These are phyloP conservation scores for Heliornis fulica DNA, from an alignment of 2,113 vertebrate genomes.

Conservation along the genomic window DNA sequence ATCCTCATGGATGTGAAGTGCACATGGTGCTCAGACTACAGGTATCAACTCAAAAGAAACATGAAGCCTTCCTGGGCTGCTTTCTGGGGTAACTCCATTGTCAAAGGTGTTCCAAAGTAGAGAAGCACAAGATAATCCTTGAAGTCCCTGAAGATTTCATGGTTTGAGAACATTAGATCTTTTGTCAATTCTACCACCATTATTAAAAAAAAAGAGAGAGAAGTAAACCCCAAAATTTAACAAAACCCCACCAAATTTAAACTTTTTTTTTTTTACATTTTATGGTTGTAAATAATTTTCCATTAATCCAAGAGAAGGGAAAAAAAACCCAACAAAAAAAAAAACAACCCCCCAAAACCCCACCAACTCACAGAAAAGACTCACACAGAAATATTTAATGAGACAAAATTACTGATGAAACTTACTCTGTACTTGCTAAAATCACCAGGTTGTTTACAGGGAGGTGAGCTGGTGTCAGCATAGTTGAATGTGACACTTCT, in stretches of 20 bases:
- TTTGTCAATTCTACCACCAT: background rate
- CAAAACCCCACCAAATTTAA: background rate
- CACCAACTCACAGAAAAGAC: background rate
- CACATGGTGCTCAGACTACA: background rate
- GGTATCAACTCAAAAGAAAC: background rate
- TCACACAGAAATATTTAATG: background rate
- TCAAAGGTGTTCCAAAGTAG: background rate
- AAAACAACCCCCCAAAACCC: too few relatives aligned
- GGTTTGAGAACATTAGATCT: background rate
- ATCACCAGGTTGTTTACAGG: background rate
- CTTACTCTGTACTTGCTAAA: background rate
- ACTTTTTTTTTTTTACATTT: background rate
- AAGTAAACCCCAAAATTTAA: background rate
- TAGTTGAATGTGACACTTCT: background rate
- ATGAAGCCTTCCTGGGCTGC: background rate
- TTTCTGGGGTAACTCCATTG: background rate
- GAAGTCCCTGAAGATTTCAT: background rate
- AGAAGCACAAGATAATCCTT: background rate
- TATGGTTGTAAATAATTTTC: background rate
- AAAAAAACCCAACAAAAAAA: too few relatives aligned
- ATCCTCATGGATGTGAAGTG: background rate
- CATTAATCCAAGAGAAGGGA: background rate
- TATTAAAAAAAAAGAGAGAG: background rate
- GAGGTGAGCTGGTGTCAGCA: background rate
- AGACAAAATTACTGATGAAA: background rate